These are phyloP conservation scores for Beris morrisii DNA, from an alignment of 2,888 invertebrate species.

Conservation along the genomic window DNA sequence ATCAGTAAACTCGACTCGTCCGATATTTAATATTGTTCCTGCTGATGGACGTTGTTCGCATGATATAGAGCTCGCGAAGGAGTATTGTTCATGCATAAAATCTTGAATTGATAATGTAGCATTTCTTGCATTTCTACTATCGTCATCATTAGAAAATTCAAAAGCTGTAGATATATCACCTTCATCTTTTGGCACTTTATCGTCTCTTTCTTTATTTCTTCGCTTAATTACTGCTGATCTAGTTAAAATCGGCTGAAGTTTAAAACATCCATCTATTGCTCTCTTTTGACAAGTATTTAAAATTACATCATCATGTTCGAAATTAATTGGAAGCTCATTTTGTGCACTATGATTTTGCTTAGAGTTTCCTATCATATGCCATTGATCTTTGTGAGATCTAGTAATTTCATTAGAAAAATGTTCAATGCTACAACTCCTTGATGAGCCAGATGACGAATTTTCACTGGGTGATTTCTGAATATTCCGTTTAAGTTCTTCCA, in stretches of 20 bases:
- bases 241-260: slow-evolving; percentile 59
- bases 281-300: slow-evolving; percentile 44
- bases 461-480: slow-evolving; percentile 47
- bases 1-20: slow-evolving; percentile 47
- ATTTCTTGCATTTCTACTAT: slow-evolving; percentile 6
- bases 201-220: slow-evolving; percentile 16
- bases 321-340: slow-evolving; percentile 51
- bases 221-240: slow-evolving; percentile 53
- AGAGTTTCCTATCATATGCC: slow-evolving; percentile 40
- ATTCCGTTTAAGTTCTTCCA: slow-evolving; percentile 51
- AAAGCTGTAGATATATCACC: slow-evolving; percentile 29
- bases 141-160: slow-evolving; percentile 30
- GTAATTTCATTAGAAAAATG: slow-evolving; percentile 55
- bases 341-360: slow-evolving; percentile 48
- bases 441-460: slow-evolving; percentile 63
- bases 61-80: slow-evolving; percentile 39
- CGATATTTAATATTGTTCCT: slow-evolving; percentile 48
- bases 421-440: slow-evolving; percentile 62
- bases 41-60: slow-evolving; percentile 34
- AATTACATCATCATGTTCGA: slow-evolving; percentile 6
- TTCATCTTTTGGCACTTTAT: slow-evolving; percentile 8
- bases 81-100: slow-evolving; percentile 37
- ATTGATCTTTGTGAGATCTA: slow-evolving; percentile 48
- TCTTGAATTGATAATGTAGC: slow-evolving; percentile 33
- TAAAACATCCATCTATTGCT: slow-evolving; percentile 42